phyloP scores from a whole-genome alignment of 2,888 invertebrate genomes.

The Nematopogon swammerdamellus region DNA sequence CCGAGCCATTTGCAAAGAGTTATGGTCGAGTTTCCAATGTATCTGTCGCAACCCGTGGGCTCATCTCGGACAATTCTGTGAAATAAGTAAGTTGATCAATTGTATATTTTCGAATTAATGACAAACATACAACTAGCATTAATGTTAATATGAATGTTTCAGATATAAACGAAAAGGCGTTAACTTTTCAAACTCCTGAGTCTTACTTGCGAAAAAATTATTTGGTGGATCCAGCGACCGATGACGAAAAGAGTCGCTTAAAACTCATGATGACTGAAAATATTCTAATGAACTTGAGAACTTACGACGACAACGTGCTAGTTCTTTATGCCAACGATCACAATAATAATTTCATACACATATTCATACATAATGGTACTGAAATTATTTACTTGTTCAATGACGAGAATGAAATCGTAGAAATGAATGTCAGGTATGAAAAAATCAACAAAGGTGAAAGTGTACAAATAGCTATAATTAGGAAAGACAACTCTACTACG shows the following conservation, averaged over 20 bases:
- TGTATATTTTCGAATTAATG: constrained; percentile 1
- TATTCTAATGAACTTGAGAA: constrained; percentile 85
- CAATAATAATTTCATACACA: constrained; percentile 88
- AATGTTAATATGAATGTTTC: constrained; percentile 17
- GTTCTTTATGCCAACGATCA: constrained; percentile 91
- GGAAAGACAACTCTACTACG: constrained; percentile 68
- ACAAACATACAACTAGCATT: constrained; percentile 1
- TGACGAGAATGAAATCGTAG: constrained; percentile 73
- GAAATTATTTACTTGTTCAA: constrained; percentile 84
- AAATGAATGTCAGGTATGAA: constrained; percentile 72
- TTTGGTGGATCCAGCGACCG: constrained; percentile 62
- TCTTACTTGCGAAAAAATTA: constrained; percentile 81
- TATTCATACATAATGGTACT: constrained; percentile 77
- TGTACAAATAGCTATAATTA: constrained; percentile 83
- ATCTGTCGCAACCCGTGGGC: constrained; percentile 92
- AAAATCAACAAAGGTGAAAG: constrained; percentile 79
- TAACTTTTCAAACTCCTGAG: constrained; percentile 81
- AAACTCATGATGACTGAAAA: constrained; percentile 76
- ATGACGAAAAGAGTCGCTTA: constrained; percentile 60
- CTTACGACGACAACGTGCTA: constrained; percentile 77
- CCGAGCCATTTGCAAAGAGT: constrained; percentile 84
- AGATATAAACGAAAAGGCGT: constrained; percentile 89
- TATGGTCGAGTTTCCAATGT: constrained; percentile 91
- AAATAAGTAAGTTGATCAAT: constrained; percentile 88
- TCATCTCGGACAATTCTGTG: constrained; percentile 85